Conservation (phyloP, 2,888 invertebrate species). For the Marronus borbonicus region DNA sequence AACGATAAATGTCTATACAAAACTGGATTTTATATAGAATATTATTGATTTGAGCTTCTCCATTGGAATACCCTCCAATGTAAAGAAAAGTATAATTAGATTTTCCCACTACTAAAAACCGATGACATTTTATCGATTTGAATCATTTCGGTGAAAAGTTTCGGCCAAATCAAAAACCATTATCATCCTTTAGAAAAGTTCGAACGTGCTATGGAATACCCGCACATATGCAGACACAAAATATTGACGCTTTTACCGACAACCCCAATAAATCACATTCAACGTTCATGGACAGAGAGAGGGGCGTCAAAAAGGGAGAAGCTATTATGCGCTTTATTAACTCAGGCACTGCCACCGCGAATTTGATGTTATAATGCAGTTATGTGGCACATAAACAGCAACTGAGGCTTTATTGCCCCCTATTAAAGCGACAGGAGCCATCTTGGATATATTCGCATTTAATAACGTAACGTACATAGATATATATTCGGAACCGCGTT, state of each 20-base stretch:
- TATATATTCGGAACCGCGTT: conserved; percentile 3
- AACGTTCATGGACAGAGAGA: conserved; percentile 26
- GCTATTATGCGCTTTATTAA: conserved; percentile 66
- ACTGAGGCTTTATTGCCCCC: conserved; percentile 58
- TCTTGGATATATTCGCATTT: conserved; percentile 56
- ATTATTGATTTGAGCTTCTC: too few species aligned
- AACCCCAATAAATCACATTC: conserved; percentile 49
- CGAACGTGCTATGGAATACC: conserved; percentile 1
- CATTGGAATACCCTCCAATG: too few species aligned
- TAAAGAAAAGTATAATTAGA: too few species aligned
- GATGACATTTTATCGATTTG: too few species aligned
- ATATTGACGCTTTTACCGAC: conserved; percentile 45
- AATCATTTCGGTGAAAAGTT: too few species aligned
- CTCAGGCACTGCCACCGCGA: conserved; percentile 61
- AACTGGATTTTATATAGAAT: too few species aligned
- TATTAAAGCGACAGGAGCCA: conserved; percentile 57
- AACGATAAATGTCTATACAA: too few species aligned
- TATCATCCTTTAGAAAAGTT: conserved; percentile 15
- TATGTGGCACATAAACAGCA: conserved; percentile 62
- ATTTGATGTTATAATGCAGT: conserved; percentile 65
- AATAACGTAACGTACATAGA: conserved; percentile 53
- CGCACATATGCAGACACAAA: not conserved
- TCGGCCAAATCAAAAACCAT: not conserved
- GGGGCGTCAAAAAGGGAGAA: conserved; percentile 56
- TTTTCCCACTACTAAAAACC: too few species aligned